These are phyloP conservation scores for Albula goreensis DNA, from an alignment of 2,113 vertebrate species.

Conservation along the genomic window DNA sequence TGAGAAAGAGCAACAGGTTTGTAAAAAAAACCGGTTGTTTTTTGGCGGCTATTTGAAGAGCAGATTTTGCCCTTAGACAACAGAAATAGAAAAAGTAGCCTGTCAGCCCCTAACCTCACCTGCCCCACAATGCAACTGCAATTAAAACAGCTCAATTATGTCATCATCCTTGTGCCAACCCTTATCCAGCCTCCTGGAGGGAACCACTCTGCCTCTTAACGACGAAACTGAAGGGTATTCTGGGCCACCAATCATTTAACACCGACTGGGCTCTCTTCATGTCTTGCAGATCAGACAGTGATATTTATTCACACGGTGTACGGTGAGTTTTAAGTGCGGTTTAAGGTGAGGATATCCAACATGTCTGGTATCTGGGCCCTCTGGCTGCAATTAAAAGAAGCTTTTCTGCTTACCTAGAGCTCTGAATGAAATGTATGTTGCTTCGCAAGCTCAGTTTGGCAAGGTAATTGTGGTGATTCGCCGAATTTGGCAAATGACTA, in stretches of 20 bases:
- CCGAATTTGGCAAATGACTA: too few species aligned
- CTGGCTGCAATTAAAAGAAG: neutral
- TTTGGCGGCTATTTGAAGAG: neutral
- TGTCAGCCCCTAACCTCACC: too few species aligned
- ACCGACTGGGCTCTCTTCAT: too few species aligned
- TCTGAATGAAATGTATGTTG: too few species aligned
- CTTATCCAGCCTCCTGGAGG: neutral
- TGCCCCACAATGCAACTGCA: neutral
- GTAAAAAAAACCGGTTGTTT: too few species aligned
- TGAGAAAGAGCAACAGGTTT: too few species aligned
- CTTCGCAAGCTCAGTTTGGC: too few species aligned
- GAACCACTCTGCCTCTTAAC: neutral
- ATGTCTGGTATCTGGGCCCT: neutral
- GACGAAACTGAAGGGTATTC: too few species aligned
- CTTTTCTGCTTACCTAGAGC: neutral
- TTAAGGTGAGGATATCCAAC: neutral
- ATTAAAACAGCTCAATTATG: neutral
- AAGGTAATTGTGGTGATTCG: too few species aligned
- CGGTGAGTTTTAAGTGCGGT: neutral
- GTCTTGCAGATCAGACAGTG: neutral
- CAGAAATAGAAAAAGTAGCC: too few species aligned
- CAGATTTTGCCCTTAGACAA: neutral
- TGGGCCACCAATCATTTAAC: too few species aligned
- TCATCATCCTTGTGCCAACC: neutral
- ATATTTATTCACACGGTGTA: constrained; percentile 3